Evolutionary conservation across 2,888 invertebrate species (phyloP).

Genomic region (Oxytorus armatus): DNA sequence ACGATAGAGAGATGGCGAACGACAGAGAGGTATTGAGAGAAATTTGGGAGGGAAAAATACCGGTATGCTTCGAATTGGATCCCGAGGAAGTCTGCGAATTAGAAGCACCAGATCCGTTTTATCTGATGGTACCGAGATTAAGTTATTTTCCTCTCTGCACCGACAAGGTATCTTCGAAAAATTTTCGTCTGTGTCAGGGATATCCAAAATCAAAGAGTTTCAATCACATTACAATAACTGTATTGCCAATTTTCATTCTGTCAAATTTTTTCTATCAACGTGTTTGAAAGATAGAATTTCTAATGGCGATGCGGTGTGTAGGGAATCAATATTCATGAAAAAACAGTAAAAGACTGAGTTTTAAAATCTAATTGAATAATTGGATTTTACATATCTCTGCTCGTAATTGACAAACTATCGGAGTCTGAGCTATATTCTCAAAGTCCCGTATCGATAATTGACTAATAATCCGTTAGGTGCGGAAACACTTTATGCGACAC

Average conservation of each 20-base stretch:
- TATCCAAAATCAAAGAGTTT: background rate
- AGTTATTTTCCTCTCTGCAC: slow-evolving; percentile 98
- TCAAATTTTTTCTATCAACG: too few relatives aligned
- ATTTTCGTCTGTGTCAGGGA: background rate
- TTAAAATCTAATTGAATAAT: too few relatives aligned
- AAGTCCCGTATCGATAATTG: background rate
- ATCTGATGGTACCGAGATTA: slow-evolving; percentile 96
- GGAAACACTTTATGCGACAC: slow-evolving; percentile 94
- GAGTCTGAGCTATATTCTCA: background rate
- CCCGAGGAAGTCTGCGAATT: slow-evolving; percentile 95
- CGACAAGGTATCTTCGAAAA: slow-evolving; percentile 90
- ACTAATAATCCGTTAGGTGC: slow-evolving; percentile 86
- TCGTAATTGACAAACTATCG: background rate
- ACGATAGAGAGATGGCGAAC: slow-evolving; percentile 90
- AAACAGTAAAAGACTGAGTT: too few relatives aligned
- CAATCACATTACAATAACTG: background rate
- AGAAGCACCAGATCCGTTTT: slow-evolving; percentile 96
- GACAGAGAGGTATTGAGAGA: slow-evolving; percentile 97
- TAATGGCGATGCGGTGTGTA: too few relatives aligned
- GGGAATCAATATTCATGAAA: too few relatives aligned
- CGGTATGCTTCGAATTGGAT: slow-evolving; percentile 95
- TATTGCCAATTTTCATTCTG: too few relatives aligned
- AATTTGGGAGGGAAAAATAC: slow-evolving; percentile 98
- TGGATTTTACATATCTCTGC: background rate
- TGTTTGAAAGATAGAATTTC: too few relatives aligned